Base-by-base conservation (phyloP, 1,140 invertebrate genomes). In the Parapsyche elsis region DNA sequence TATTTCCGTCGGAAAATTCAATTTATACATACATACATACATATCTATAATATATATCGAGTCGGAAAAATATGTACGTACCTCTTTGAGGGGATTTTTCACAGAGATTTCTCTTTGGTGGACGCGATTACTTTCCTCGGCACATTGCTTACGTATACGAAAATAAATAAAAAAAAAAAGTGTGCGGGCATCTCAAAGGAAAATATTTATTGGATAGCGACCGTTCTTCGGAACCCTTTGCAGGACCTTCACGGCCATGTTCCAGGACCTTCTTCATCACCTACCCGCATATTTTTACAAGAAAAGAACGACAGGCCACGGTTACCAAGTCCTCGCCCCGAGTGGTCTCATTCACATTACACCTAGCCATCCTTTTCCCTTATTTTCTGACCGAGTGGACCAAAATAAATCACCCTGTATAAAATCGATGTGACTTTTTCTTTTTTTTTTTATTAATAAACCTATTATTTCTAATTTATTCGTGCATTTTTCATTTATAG, bases 181-280 rank as follows among this genome's bases (percentile, higher is more conserved):
- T 19, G 73, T 75, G 49, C 73, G 73, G 73, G 49, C 49, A 75
- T 26, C 21, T 75, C 73, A 75, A 75, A 75, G 73, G 49, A 57
- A 75, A 75, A 75, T 75, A 75, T 75, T 75, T 75, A 75, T 75
- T 75, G 73, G 73, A 75, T 75, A 30, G 30, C 14, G 45, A 21
- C 71, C 30, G 16, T 49, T 0, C 57, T 16, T 67, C 23, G 0
- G 38, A 57, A 75, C 46, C 49, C 45, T 75, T 75, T 57, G 71
- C 71, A 21, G 26, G 19, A 9, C 9, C 19, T 67, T 67, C 24
- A 12, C 10, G 10, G 49, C 38, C 24, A 49, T 73, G 71, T 73
- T 38, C 16, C 46, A n/a, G 45, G 19, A 49, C 71, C 71, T 46
- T 73, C 26, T 73, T 30, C 71, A 38, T 73, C 26, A 19, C 14